Percentiles rank a stretch among this genome's conserved stretches.
Evolutionary conservation across 2,113 vertebrate genomes (phyloP).

Genomic region (Crotalus tigris): DNA sequence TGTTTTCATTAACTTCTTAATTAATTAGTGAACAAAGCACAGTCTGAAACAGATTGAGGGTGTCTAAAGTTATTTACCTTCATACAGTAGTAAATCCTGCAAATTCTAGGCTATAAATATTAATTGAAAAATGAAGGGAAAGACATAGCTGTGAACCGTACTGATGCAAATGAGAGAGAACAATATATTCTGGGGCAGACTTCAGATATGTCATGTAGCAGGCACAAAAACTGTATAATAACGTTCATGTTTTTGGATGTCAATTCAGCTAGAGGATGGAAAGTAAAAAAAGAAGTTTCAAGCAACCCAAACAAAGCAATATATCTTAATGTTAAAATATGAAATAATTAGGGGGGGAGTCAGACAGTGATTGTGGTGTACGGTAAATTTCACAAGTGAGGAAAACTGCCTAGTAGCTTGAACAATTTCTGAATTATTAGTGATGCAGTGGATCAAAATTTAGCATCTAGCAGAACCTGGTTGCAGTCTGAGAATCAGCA

Average conservation of each 20-base stretch:
- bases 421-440: neutral
- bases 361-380: neutral
- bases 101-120: neutral
- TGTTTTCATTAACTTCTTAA: neutral
- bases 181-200: neutral
- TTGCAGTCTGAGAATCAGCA: neutral
- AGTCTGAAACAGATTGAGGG: neutral
- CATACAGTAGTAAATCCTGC: neutral
- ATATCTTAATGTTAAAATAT: conserved; percentile 4
- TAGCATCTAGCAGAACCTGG: neutral
- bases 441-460: conserved; percentile 11
- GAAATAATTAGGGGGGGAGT: conserved; percentile 8
- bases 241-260: neutral
- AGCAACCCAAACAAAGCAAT: neutral
- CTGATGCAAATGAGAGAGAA: neutral
- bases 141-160: neutral
- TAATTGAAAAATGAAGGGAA: neutral
- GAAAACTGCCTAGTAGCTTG: neutral
- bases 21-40: neutral
- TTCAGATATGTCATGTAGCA: neutral
- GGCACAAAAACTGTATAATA: conserved; percentile 1
- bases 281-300: neutral
- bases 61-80: neutral
- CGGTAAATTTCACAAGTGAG: neutral
- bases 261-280: neutral